phyloP scores from a whole-genome alignment of 2,113 vertebrate genomes.

The Sphaerodactylus townsendi region DNA sequence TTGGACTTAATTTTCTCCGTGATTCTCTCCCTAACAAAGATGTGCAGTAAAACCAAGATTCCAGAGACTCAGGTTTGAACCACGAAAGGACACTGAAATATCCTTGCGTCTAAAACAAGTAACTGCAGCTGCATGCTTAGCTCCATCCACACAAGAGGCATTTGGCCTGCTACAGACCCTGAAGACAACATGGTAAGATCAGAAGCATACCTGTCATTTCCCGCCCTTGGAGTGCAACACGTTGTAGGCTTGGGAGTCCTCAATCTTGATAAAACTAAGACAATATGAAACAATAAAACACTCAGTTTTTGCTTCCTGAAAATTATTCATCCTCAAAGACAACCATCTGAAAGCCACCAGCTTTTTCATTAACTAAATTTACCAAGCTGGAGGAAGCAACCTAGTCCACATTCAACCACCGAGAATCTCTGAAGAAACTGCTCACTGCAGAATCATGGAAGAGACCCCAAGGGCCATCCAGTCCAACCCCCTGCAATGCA shows the following conservation, averaged over 20 bases:
- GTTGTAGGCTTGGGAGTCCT: conserved; percentile 46
- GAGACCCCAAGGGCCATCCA: no score
- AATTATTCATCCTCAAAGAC: not conserved
- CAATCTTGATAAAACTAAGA: conserved; percentile 59
- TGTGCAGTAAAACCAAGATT: not conserved
- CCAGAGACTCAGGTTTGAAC: not conserved
- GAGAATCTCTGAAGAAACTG: no score
- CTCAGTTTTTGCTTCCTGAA: not conserved
- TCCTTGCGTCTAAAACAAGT: not conserved
- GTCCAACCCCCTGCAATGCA: no score
- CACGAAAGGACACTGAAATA: not conserved
- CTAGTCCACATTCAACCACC: no score
- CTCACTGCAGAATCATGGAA: no score
- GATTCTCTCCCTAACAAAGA: not conserved
- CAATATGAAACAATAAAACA: conserved; percentile 16
- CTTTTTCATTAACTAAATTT: no score
- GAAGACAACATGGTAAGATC: not conserved
- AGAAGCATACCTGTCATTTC: conserved; percentile 31
- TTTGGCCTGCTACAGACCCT: not conserved
- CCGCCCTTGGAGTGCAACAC: conserved; percentile 8
- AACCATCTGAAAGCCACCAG: no score
- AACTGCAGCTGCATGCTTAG: not conserved
- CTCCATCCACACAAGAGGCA: not conserved
- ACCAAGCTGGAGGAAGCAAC: no score
- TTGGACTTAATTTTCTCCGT: no score